Base-by-base conservation (phyloP, 2,888 invertebrate genomes). In the Eulithis prunata region DNA sequence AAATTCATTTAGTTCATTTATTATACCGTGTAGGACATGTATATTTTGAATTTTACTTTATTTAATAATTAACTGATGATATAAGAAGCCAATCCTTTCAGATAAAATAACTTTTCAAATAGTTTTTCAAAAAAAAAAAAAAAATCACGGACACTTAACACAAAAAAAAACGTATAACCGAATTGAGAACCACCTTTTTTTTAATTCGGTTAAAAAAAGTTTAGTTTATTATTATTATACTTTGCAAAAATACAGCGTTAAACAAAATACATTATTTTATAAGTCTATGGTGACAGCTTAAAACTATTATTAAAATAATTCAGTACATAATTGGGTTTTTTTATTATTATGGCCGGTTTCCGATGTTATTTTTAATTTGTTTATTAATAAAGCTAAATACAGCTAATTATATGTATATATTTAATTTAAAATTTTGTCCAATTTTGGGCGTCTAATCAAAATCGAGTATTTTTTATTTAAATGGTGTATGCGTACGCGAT, bases 341-440 rank as follows among this genome's bases (percentile, higher is more conserved):
- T 78, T 80, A 81, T 79, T 75, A 80, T 87, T 78, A 90, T 92
- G 92, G 92, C 91, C 91, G 91, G 91, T 90, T 89, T 91, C 89
- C 68, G 75, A 79, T 81, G 67, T 78, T 76, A 75, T 41, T 77
- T 80, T 81, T 72, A 78, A 77, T 77, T 71, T 75, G 75, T 75
- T 78, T 79, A 78, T 78, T 74, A 76, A 72, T 75, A 79, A 82
- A 75, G 76, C 80, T 87, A 86, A 79, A 76, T 91, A 91, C 88
- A 89, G 84, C 83, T 88, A 85, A 41, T n/a, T n/a, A n/a, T 83
- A 80, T 86, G 75, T 86, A 84, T 89, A 79, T 68, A 58, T 68
- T 70, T 70, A 72, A 52, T 52, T 58, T 68, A 66, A 56, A 60
- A 63, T 47, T 62, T 69, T 62, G 68, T 7, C 60, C 51, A 68